Conservation (phyloP, 1,140 invertebrate genomes). For the Drosophila insularis region DNA sequence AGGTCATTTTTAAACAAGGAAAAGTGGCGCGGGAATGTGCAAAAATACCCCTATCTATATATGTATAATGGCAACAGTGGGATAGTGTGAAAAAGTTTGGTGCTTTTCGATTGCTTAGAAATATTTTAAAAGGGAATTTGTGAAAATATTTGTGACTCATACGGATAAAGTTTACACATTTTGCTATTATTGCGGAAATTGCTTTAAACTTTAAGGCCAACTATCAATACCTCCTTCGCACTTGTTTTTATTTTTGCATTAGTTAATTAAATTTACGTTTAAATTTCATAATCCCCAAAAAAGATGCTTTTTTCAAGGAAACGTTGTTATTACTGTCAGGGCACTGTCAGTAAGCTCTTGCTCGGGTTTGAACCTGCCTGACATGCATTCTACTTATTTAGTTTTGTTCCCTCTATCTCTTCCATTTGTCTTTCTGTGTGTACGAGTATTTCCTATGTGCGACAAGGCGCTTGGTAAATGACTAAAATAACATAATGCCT, state of each 20-base stretch:
- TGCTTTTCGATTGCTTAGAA: too few species aligned
- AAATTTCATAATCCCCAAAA: background rate
- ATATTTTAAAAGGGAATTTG: too few species aligned
- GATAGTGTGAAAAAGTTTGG: too few species aligned
- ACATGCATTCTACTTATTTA: slow-evolving; percentile 49
- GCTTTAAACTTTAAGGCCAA: too few species aligned
- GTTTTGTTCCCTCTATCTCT: slow-evolving; percentile 12
- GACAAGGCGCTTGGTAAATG: slow-evolving; percentile 30
- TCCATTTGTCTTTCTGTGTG: background rate
- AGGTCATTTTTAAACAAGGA: slow-evolving; percentile 39
- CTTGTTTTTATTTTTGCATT: too few species aligned
- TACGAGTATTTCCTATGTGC: background rate
- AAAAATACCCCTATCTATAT: background rate
- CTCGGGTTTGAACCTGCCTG: slow-evolving; percentile 17
- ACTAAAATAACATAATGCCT: slow-evolving; percentile 48
- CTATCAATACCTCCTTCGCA: too few species aligned
- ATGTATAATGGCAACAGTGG: background rate
- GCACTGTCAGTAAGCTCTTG: slow-evolving; percentile 30
- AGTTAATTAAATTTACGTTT: background rate
- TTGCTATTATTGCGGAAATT: too few species aligned
- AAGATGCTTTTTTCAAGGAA: background rate
- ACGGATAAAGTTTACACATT: too few species aligned
- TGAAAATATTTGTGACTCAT: too few species aligned
- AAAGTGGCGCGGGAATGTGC: background rate
- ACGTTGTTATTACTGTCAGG: background rate